Percentiles rank a stretch among this genome's conserved stretches.
Evolutionary conservation across 2,113 vertebrate species (phyloP).

Genomic region (Plectropomus leopardus): DNA sequence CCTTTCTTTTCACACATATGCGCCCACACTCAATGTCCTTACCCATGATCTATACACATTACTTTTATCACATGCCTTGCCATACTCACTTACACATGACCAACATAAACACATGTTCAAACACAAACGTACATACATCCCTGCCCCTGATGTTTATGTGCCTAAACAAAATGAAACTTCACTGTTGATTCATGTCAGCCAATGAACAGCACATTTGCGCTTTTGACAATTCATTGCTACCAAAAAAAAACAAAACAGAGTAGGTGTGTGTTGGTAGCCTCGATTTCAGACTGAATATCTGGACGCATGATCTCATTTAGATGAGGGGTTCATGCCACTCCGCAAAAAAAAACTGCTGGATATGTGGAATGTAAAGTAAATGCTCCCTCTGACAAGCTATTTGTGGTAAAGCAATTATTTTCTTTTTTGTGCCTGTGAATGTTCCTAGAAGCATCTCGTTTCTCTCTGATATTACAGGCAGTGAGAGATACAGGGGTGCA

Average conservation of each 20-base stretch:
- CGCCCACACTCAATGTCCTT: conserved; percentile 2
- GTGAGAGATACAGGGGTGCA: not conserved
- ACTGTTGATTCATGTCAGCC: conserved; percentile 38
- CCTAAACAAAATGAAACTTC: conserved; percentile 33
- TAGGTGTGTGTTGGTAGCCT: not conserved
- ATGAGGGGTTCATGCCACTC: not conserved
- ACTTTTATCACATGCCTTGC: not conserved
- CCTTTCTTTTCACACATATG: not conserved
- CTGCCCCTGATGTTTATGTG: conserved; percentile 29
- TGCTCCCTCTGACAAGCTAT: not conserved
- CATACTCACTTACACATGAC: not conserved
- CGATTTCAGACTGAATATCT: not conserved
- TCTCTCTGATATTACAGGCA: conserved; percentile 10
- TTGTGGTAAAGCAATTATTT: conserved; percentile 8
- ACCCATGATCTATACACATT: not conserved
- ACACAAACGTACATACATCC: conserved; percentile 4
- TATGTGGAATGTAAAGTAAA: not conserved
- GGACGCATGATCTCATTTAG: conserved; percentile 17
- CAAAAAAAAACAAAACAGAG: not conserved
- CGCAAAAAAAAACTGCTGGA: not conserved
- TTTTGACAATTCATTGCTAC: not conserved
- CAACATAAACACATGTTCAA: not conserved
- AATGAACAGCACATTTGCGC: conserved; percentile 4
- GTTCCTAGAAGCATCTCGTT: not conserved
- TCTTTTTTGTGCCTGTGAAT: conserved; percentile 7